A percentile compares a stretch with the other conserved stretches of the same genome.
phyloP scores from a whole-genome alignment of 1,140 invertebrate genomes.

The Drosophila nannoptera region DNA sequence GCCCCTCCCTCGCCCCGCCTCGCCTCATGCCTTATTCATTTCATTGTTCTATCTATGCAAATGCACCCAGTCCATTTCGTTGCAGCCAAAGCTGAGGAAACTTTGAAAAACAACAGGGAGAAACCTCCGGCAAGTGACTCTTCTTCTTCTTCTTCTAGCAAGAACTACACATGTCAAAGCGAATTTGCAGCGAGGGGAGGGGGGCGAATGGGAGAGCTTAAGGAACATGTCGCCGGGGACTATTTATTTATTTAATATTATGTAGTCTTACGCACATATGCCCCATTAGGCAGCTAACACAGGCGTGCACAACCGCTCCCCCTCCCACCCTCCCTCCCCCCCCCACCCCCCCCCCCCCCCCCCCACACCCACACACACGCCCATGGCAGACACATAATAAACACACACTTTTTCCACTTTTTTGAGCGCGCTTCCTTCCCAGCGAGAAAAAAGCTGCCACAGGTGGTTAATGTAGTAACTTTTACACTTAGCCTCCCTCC shows the following conservation, averaged over 20 bases:
- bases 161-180: constrained; percentile 40
- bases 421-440: constrained; percentile 15
- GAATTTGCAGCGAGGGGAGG: constrained; percentile 43
- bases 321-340: too few relatives aligned
- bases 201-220: not conserved
- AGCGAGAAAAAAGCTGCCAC: constrained; percentile 44
- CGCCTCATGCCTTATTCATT: constrained; percentile 54
- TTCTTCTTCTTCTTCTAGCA: constrained; percentile 3
- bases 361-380: constrained; percentile 5
- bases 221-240: constrained; percentile 14
- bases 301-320: not conserved
- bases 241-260: constrained; percentile 70
- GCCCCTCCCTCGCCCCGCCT: not conserved
- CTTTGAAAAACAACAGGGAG: not conserved
- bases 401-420: constrained; percentile 43
- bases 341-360: too few relatives aligned
- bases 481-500: constrained; percentile 61
- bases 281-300: constrained; percentile 58
- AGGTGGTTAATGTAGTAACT: constrained; percentile 74
- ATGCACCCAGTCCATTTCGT: not conserved
- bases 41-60: constrained; percentile 25
- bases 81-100: constrained; percentile 8
- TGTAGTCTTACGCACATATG: constrained; percentile 65
- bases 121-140: not conserved
- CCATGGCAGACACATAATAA: constrained; percentile 58